Percentiles rank a stretch among this genome's conserved stretches.
Conservation (phyloP, 2,888 invertebrate genomes). For the Epiperipatus broadwayi region DNA sequence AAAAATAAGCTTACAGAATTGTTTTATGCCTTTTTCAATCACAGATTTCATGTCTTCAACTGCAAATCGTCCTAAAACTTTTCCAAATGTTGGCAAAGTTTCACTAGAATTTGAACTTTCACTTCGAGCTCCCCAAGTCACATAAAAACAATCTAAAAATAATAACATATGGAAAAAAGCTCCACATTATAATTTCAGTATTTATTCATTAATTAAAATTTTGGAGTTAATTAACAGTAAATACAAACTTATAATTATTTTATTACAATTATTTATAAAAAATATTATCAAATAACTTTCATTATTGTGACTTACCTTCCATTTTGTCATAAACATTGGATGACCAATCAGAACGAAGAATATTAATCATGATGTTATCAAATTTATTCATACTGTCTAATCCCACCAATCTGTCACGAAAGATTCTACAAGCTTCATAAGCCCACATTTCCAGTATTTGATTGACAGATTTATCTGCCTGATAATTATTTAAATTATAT, state of each 20-base stretch:
- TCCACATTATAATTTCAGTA: no score
- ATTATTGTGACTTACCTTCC: constrained; percentile 16
- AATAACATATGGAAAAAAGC: no score
- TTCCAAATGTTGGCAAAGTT: constrained; percentile 30
- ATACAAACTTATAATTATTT: no score
- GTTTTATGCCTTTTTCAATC: constrained; percentile 29
- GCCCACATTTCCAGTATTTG: constrained; percentile 40
- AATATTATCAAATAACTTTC: constrained; percentile 13
- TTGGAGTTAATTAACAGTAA: no score
- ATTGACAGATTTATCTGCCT: constrained; percentile 19
- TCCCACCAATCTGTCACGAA: constrained; percentile 49
- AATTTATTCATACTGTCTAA: constrained; percentile 45
- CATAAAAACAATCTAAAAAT: constrained; percentile 24
- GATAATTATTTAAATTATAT: constrained; percentile 31
- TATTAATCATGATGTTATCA: constrained; percentile 40
- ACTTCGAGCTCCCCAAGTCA: constrained; percentile 28
- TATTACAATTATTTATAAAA: no score
- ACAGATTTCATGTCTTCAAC: constrained; percentile 34
- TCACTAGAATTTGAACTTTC: constrained; percentile 25
- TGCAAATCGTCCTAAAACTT: constrained; percentile 26
- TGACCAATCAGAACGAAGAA: constrained; percentile 30
- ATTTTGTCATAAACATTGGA: constrained; percentile 23
- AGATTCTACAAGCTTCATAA: constrained; percentile 54
- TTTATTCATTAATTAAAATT: no score
- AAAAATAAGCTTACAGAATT: constrained; percentile 13